These are phyloP conservation scores for Dasyurus viverrinus DNA, from an alignment of 2,113 vertebrate genomes.

Conservation along the genomic window DNA sequence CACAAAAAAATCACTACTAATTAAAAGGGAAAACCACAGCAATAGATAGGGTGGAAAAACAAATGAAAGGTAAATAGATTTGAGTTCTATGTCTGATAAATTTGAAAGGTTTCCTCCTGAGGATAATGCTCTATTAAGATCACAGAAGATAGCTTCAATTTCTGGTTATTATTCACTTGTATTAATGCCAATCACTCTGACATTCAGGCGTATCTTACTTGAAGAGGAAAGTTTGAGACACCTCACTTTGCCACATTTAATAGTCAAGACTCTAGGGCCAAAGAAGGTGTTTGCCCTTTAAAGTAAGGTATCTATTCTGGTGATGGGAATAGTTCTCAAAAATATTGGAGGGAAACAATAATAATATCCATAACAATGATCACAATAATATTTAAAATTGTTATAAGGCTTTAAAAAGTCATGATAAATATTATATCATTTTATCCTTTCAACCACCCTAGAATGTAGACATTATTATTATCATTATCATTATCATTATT, in stretches of 20 bases:
- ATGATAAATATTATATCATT: not conserved
- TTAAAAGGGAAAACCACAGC: constrained; percentile 59
- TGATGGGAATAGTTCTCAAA: not conserved
- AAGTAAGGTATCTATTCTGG: constrained; percentile 9
- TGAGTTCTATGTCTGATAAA: constrained; percentile 37
- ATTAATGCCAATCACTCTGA: constrained; percentile 49
- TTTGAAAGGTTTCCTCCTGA: constrained; percentile 58
- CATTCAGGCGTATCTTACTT: constrained; percentile 10
- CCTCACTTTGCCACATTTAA: not conserved
- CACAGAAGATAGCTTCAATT: constrained; percentile 49
- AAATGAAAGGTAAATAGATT: constrained; percentile 66
- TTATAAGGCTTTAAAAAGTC: not conserved
- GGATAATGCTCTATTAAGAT: constrained; percentile 60
- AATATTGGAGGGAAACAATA: not conserved
- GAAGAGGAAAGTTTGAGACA: not conserved
- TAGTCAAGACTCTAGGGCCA: not conserved
- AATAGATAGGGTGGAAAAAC: constrained; percentile 46
- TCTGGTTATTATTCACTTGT: constrained; percentile 46
- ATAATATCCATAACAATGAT: not conserved
- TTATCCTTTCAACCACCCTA: not conserved
- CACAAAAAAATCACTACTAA: constrained; percentile 44
- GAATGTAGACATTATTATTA: not conserved
- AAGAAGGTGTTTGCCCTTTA: not conserved
- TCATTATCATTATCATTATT: not conserved
- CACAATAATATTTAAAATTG: not conserved